phyloP scores from a whole-genome alignment of 2,888 invertebrate genomes.

The Torymus texanus region DNA sequence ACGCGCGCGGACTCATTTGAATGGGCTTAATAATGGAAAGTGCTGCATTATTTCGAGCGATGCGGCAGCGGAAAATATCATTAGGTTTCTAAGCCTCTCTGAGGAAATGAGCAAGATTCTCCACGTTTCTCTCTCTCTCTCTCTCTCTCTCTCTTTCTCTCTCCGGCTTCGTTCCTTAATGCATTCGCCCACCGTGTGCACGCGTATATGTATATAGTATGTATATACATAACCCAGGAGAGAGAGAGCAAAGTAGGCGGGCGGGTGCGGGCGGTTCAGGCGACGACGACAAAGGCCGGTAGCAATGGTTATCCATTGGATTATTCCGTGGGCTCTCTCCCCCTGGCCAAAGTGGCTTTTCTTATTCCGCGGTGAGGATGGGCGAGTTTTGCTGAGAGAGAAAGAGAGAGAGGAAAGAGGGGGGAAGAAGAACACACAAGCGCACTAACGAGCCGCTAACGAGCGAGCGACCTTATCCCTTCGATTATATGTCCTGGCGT shows the following conservation, averaged over 20 bases:
- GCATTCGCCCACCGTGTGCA: background rate
- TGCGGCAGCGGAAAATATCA: constrained; percentile 35
- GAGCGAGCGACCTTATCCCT: constrained; percentile 60
- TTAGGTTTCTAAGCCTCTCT: constrained; percentile 37
- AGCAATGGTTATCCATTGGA: constrained; percentile 46
- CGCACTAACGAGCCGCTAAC: constrained; percentile 62
- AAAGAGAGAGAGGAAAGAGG: background rate
- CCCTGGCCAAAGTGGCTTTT: constrained; percentile 51
- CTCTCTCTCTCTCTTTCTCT: constrained; percentile 2
- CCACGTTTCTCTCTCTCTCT: background rate
- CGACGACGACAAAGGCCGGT: constrained; percentile 40
- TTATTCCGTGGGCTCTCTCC: constrained; percentile 38
- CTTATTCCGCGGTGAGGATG: constrained; percentile 39
- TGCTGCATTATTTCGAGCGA: constrained; percentile 48
- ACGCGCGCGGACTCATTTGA: constrained; percentile 35
- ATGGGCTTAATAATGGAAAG: constrained; percentile 51
- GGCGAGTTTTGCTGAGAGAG: background rate
- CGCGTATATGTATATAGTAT: background rate
- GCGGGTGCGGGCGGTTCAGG: background rate
- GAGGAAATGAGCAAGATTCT: constrained; percentile 13
- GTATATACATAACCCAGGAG: no score
- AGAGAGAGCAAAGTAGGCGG: constrained; percentile 10
- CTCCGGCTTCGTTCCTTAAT: constrained; percentile 1
- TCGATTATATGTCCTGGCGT: constrained; percentile 54
- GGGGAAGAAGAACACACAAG: constrained; percentile 1